Percentiles rank a stretch among this genome's conserved stretches.
These are phyloP conservation scores for Rynchops niger DNA, from an alignment of 2,113 vertebrate species.

Conservation along the genomic window DNA sequence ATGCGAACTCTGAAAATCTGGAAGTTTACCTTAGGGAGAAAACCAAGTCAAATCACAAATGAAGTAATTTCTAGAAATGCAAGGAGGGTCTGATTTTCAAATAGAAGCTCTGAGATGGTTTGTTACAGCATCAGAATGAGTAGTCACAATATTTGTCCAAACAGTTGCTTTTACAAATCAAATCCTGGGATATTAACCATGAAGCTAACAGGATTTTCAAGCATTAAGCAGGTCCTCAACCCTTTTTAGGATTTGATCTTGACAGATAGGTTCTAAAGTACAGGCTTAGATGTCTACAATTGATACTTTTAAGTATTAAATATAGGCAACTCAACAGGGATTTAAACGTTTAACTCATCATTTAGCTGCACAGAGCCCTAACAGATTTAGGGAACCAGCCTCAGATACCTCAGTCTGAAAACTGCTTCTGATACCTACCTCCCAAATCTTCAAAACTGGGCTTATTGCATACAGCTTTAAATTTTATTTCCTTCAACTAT, in stretches of 20 bases:
- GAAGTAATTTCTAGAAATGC: not conserved
- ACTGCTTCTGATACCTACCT: not conserved
- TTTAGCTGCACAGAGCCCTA: not conserved
- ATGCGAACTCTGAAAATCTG: not conserved
- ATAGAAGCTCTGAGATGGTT: not conserved
- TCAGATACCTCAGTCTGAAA: not conserved
- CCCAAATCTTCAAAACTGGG: not conserved
- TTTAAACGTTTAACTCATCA: not conserved
- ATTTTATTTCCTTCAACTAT: not conserved
- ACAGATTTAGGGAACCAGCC: not conserved
- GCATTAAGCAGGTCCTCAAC: not conserved
- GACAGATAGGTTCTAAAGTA: not conserved
- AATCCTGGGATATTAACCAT: not conserved
- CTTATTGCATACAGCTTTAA: not conserved
- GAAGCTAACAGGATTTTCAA: not conserved
- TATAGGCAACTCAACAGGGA: not conserved
- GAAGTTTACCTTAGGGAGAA: not conserved
- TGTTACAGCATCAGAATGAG: not conserved
- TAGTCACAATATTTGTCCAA: not conserved
- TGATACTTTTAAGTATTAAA: constrained; percentile 1
- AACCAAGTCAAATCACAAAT: not conserved
- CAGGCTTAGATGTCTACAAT: not conserved
- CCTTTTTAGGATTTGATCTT: constrained; percentile 7
- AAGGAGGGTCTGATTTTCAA: not conserved
- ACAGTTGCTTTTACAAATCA: not conserved